These are phyloP conservation scores for Cephalotes varians DNA, from an alignment of 2,888 invertebrate genomes.

Conservation along the genomic window DNA sequence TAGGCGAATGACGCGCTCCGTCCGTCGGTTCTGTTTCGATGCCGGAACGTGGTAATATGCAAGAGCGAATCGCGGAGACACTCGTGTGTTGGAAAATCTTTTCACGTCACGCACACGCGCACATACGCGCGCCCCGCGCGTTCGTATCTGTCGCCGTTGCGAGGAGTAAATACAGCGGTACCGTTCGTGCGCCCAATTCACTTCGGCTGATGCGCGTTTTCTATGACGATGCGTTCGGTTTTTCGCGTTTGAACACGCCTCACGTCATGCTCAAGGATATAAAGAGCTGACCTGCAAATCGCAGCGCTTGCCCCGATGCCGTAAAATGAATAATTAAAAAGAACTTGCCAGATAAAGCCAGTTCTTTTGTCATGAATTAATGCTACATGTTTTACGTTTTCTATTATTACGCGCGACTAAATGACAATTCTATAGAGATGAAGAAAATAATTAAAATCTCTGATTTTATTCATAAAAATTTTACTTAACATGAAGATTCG, in stretches of 20 bases:
- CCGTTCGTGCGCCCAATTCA: slow-evolving; percentile 43
- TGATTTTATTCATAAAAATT: background rate
- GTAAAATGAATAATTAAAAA: background rate
- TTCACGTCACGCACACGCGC: slow-evolving; percentile 14
- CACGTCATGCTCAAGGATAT: background rate
- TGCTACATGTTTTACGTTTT: too few species aligned
- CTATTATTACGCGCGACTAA: background rate
- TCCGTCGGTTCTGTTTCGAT: slow-evolving; percentile 78
- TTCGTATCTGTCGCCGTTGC: slow-evolving; percentile 21
- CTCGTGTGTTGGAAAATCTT: slow-evolving; percentile 31
- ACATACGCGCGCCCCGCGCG: background rate
- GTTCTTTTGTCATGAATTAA: background rate
- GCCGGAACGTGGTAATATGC: slow-evolving; percentile 74
- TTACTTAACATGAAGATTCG: background rate
- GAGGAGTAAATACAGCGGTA: slow-evolving; percentile 40
- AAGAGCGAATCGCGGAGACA: slow-evolving; percentile 61
- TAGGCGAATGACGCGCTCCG: slow-evolving; percentile 81
- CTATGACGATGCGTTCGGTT: background rate
- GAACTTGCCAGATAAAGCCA: background rate
- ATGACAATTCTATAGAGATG: background rate
- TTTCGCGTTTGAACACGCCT: slow-evolving; percentile 44
- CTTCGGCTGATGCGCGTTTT: background rate
- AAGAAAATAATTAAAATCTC: background rate
- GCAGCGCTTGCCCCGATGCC: background rate
- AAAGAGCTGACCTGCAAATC: slow-evolving; percentile 57